Percentiles rank a stretch among this genome's conserved stretches.
phyloP scores from a whole-genome alignment of 2,113 vertebrate species.

The Mohoua ochrocephala region DNA sequence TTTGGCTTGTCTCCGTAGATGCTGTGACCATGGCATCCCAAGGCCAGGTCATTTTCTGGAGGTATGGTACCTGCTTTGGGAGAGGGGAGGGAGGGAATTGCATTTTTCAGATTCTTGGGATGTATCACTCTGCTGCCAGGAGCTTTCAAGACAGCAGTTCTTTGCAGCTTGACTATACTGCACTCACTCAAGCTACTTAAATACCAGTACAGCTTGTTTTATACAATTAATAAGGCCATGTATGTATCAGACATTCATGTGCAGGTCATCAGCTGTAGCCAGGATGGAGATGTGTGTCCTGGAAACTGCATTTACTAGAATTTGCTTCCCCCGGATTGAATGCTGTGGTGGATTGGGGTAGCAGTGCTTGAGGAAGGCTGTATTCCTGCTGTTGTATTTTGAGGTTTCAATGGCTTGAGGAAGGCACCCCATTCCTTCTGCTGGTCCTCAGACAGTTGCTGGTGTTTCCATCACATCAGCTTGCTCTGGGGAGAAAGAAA shows the following conservation, averaged over 20 bases:
- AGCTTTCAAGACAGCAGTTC: not conserved
- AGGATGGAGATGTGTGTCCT: not conserved
- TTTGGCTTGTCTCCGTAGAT: not conserved
- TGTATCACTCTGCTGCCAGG: not conserved
- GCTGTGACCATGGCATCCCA: not conserved
- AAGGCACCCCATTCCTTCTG: not conserved
- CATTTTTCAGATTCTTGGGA: not conserved
- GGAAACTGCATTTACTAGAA: not conserved
- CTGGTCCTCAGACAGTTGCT: not conserved
- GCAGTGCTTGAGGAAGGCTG: not conserved
- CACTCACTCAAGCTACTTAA: not conserved
- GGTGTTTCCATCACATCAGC: not conserved
- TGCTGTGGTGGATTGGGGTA: not conserved
- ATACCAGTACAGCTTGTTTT: not conserved
- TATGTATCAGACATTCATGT: not conserved
- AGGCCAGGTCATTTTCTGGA: conserved; percentile 28
- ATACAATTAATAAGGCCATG: not conserved
- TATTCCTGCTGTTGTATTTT: not conserved
- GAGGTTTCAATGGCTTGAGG: not conserved
- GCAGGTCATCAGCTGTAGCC: not conserved
- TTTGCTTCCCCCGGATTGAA: not conserved
- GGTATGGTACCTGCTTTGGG: not conserved
- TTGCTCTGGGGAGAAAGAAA: not conserved
- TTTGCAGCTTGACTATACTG: not conserved
- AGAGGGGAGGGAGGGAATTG: not conserved